Conservation (phyloP, 2,113 vertebrate genomes). For the Crotalus helleri region DNA sequence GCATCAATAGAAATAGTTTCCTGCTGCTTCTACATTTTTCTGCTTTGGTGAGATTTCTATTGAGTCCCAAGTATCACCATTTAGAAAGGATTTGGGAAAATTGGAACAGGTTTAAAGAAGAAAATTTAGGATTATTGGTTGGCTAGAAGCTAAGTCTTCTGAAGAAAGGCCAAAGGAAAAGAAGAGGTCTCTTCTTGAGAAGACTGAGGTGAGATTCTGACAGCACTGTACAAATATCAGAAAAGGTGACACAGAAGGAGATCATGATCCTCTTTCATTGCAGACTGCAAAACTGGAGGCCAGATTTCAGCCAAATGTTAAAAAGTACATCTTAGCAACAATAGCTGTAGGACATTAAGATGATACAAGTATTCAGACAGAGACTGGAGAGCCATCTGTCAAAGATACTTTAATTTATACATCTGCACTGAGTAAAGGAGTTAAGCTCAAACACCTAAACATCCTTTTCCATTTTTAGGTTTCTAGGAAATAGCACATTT, state of each 20-base stretch:
- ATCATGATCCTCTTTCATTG: background rate
- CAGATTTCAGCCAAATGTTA: background rate
- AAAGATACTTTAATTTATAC: background rate
- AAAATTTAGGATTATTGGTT: background rate
- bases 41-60: background rate
- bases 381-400: background rate
- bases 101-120: background rate
- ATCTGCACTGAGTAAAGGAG: background rate
- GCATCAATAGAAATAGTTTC: background rate
- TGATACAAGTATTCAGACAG: background rate
- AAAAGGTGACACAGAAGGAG: background rate
- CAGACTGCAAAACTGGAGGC: background rate
- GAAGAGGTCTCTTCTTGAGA: background rate
- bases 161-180: background rate
- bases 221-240: background rate
- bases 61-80: background rate
- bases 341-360: background rate
- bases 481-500: background rate
- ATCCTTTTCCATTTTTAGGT: background rate
- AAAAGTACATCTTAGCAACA: background rate
- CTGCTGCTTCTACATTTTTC: background rate
- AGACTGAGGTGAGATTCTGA: background rate
- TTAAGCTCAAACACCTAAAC: background rate
- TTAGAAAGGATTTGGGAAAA: background rate
- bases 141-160: background rate